Conservation (phyloP, 2,113 vertebrate genomes). For the Psophia crepitans region DNA sequence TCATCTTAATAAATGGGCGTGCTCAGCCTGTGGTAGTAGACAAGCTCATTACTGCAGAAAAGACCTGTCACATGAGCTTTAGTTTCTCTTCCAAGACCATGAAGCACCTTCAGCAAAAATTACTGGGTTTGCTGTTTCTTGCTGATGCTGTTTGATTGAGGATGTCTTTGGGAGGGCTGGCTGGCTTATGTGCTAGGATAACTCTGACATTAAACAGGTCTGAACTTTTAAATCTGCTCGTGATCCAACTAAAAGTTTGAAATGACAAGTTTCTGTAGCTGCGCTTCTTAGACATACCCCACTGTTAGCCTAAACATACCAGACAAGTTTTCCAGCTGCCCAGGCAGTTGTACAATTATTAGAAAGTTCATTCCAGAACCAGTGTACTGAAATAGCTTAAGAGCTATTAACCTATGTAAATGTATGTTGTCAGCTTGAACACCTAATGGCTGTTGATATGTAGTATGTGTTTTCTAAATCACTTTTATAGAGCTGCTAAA, state of each 20-base stretch:
- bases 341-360: background rate
- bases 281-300: background rate
- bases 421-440: background rate
- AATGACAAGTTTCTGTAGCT: background rate
- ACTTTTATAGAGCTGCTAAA: background rate
- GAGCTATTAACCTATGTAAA: background rate
- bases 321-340: background rate
- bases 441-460: background rate
- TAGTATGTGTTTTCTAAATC: background rate
- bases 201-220: background rate
- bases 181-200: background rate
- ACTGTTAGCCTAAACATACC: background rate
- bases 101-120: background rate
- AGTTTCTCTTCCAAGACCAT: background rate
- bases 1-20: background rate
- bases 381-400: background rate
- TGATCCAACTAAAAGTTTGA: background rate
- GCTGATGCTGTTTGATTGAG: background rate
- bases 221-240: background rate
- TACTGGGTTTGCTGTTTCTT: background rate
- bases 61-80: accelerated
- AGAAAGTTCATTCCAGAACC: background rate
- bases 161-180: background rate
- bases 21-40: background rate
- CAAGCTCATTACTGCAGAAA: background rate